Conservation (phyloP, 2,113 vertebrate species). For the Passer domesticus region DNA sequence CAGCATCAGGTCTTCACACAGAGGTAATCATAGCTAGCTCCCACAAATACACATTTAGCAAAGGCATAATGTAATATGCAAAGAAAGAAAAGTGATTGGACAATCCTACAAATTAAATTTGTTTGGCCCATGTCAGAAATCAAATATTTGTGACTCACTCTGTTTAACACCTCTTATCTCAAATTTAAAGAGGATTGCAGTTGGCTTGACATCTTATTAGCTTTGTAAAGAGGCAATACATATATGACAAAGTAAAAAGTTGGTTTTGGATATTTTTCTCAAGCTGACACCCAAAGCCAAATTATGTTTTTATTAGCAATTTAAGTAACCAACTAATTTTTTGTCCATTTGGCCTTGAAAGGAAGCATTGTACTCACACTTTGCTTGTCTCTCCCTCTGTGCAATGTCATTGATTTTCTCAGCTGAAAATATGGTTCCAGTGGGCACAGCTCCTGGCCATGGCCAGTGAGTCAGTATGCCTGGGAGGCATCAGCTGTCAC, state of each 20-base stretch:
- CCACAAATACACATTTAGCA: neutral
- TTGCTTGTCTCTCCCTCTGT: neutral
- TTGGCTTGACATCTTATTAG: neutral
- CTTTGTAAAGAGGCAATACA: neutral
- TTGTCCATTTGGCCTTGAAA: neutral
- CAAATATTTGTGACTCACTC: neutral
- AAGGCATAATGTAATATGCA: neutral
- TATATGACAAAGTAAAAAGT: neutral
- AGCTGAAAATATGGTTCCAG: neutral
- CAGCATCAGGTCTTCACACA: neutral
- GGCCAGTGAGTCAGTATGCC: neutral
- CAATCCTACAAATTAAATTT: neutral
- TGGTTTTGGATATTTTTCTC: neutral
- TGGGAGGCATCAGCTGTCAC: neutral
- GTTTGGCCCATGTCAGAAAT: neutral
- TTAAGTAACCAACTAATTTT: neutral
- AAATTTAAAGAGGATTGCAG: neutral
- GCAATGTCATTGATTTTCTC: neutral
- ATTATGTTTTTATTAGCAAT: neutral
- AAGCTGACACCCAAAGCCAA: neutral
- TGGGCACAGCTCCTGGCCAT: neutral
- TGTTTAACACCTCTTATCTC: neutral
- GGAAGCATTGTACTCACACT: neutral
- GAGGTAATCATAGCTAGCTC: neutral
- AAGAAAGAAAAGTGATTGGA: neutral